Evolutionary conservation across 2,113 vertebrate genomes (phyloP), one percentile per base, ranked within the genome.

Genomic region (Ginglymostoma cirratum): DNA sequence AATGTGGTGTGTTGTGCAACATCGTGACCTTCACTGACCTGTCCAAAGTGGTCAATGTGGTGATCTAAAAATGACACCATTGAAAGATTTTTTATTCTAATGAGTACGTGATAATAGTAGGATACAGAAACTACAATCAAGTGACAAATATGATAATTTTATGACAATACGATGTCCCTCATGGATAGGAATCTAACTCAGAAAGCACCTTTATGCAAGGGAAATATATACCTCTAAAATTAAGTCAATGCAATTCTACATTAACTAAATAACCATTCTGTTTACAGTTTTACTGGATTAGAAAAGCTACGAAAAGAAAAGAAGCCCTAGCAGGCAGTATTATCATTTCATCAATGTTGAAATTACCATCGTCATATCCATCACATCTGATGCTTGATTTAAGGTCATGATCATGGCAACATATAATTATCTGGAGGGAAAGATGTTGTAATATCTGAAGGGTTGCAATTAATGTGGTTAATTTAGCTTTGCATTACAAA

Each of bases 331-430:
- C 94, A 52, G 69, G 6, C 42, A 14, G 93, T 94, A 94, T 70
- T 94, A 94, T 94, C 38, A 70, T 72, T 42, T 76, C 42, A 52
- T 52, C 67, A 76, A 17, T 42, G 15, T 95, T 95, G 94, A 34
- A 52, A 72, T 72, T 95, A 48, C 69, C 45, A 34, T 48, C 72
- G 94, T 69, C 94, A 72, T 45, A 76, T 72, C 94, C 67, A 76
- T 95, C 94, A 95, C 67, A 17, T 45, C 76, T 95, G 94, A 95
- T 95, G 67, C 38, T 45, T 95, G 69, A 95, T 95, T 72, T 48
- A 72, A 72, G 94, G 94, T 95, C 45, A 95, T 95, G 72, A 95
- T 27, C 69, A 52, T 72, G 94, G 69, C 94, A 95, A 72, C 94
- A 52, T 95, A 72, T 95, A 70, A 95, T 95, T 95, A 95, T 34